Percentiles rank a stretch among this genome's conserved stretches.
Evolutionary conservation across 2,888 invertebrate species (phyloP).

Genomic region (Drosophila antonietae): DNA sequence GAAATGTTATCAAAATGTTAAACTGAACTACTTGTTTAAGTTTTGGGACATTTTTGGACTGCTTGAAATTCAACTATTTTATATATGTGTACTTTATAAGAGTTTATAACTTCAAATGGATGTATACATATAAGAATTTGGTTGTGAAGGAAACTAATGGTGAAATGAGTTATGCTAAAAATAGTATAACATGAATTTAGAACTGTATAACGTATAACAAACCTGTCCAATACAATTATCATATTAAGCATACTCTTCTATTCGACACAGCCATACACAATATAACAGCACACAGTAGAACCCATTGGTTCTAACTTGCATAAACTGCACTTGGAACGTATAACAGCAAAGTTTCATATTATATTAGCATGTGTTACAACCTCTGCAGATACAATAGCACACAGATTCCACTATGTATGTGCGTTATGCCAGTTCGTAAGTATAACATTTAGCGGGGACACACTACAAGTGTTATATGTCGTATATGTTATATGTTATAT

Average conservation of each 20-base stretch:
- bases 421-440: neutral
- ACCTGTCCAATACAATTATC: neutral
- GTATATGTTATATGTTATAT: neutral
- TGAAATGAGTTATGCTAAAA: neutral
- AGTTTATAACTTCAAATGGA: too few relatives aligned
- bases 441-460: neutral
- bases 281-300: neutral
- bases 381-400: too few relatives aligned
- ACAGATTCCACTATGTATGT: neutral
- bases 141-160: neutral
- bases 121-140: too few relatives aligned
- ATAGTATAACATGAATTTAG: neutral
- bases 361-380: neutral
- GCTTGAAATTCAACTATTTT: neutral
- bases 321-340: neutral
- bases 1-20: neutral
- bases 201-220: neutral
- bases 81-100: neutral
- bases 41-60: neutral
- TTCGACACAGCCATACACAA: neutral
- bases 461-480: neutral
- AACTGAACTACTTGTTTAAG: neutral
- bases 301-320: too few relatives aligned
- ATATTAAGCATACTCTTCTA: neutral
- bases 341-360: neutral